Evolutionary conservation across 2,113 vertebrate species (phyloP).

Genomic region (Varanus salvator): DNA sequence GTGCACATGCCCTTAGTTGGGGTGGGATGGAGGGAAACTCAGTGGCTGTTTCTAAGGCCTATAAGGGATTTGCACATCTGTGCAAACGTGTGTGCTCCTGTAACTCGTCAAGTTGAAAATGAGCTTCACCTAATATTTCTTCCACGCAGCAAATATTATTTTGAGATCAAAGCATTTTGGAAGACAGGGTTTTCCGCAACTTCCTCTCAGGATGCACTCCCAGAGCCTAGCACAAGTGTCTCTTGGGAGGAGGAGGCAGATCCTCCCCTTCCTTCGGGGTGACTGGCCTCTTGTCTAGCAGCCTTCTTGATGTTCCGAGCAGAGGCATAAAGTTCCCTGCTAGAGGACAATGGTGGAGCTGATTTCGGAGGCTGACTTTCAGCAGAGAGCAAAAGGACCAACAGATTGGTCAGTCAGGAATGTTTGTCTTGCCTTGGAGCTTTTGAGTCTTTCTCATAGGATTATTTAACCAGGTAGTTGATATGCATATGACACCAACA

Average conservation of each 20-base stretch:
- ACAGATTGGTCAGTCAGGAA: not conserved
- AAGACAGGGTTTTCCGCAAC: conserved; percentile 13
- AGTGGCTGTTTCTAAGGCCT: not conserved
- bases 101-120: conserved; percentile 12
- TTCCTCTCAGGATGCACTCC: conserved; percentile 27
- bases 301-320: not conserved
- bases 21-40: not conserved
- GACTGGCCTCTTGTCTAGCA: not conserved
- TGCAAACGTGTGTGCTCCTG: conserved; percentile 30
- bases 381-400: not conserved
- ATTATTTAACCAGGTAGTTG: not conserved
- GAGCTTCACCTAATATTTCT: conserved; percentile 26
- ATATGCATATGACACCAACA: not conserved
- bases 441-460: not conserved
- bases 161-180: conserved; percentile 32
- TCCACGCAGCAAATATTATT: not conserved
- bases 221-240: not conserved
- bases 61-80: conserved; percentile 30
- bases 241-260: not conserved
- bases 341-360: not conserved
- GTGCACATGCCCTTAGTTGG: not conserved
- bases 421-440: not conserved
- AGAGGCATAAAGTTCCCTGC: not conserved
- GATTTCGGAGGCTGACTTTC: not conserved
- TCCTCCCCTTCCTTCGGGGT: not conserved